phyloP scores from a whole-genome alignment of 2,113 vertebrate species.

The Pampusana beccarii region DNA sequence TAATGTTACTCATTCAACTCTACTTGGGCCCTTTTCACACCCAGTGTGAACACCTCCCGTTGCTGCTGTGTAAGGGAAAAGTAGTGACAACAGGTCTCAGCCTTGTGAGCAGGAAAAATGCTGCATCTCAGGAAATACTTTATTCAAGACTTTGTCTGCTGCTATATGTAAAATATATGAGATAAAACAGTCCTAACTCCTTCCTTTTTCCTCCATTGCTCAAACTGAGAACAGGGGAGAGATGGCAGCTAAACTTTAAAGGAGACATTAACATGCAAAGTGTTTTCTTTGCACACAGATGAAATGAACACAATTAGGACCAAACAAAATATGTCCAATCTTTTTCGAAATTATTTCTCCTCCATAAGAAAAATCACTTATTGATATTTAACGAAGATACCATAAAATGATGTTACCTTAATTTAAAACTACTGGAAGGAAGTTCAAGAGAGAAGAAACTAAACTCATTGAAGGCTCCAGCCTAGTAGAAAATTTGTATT shows the following conservation, averaged over 20 bases:
- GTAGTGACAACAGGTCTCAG: neutral
- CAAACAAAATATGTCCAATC: neutral
- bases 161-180: neutral
- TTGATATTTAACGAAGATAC: neutral
- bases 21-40: neutral
- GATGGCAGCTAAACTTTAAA: neutral
- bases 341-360: neutral
- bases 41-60: neutral
- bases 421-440: neutral
- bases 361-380: neutral
- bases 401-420: neutral
- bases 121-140: neutral
- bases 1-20: neutral
- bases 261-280: neutral
- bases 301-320: neutral
- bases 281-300: neutral
- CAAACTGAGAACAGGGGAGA: neutral
- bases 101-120: neutral
- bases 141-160: neutral
- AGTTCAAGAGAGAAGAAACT: neutral
- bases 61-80: neutral
- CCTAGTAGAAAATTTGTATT: slow-evolving; percentile 13
- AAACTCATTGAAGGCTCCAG: neutral
- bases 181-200: neutral
- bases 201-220: neutral